phyloP scores from a whole-genome alignment of 2,797 vertebrate genomes.

The Mareca strepera region DNA sequence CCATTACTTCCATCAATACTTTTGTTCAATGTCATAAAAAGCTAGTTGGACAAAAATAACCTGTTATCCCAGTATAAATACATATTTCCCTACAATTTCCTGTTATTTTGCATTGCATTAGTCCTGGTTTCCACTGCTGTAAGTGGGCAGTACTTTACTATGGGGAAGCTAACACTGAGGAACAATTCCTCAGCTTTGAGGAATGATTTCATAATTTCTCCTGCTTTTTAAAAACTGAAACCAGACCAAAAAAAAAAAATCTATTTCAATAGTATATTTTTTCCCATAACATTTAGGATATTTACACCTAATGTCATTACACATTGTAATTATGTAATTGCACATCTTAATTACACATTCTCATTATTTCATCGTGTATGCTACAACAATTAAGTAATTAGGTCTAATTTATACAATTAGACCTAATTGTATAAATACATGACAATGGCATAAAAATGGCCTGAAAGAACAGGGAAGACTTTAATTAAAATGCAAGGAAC shows the following conservation, averaged over 20 bases:
- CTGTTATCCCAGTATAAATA: background rate
- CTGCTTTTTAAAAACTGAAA: background rate
- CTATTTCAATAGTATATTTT: slow-evolving; percentile 44
- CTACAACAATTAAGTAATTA: slow-evolving; percentile 75
- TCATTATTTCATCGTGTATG: slow-evolving; percentile 72
- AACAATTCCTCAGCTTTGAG: background rate
- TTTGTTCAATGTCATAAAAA: background rate
- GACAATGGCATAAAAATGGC: slow-evolving; percentile 65
- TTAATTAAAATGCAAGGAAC: slow-evolving; percentile 11
- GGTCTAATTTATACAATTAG: too few relatives aligned
- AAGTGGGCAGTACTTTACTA: background rate
- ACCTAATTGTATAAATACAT: slow-evolving; percentile 71
- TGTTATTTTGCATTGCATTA: background rate
- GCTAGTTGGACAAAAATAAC: background rate
- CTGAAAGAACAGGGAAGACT: slow-evolving; percentile 2
- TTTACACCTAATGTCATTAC: slow-evolving; percentile 72
- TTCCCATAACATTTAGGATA: slow-evolving; percentile 63
- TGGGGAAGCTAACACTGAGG: background rate
- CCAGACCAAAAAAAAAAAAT: background rate
- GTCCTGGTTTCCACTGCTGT: background rate
- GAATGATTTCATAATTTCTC: background rate
- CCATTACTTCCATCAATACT: background rate
- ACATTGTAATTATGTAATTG: slow-evolving; percentile 78
- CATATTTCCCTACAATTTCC: background rate
- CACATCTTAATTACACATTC: slow-evolving; percentile 69